Evolutionary conservation across 2,888 invertebrate species (phyloP).

Genomic region (Tethea ocularis): DNA sequence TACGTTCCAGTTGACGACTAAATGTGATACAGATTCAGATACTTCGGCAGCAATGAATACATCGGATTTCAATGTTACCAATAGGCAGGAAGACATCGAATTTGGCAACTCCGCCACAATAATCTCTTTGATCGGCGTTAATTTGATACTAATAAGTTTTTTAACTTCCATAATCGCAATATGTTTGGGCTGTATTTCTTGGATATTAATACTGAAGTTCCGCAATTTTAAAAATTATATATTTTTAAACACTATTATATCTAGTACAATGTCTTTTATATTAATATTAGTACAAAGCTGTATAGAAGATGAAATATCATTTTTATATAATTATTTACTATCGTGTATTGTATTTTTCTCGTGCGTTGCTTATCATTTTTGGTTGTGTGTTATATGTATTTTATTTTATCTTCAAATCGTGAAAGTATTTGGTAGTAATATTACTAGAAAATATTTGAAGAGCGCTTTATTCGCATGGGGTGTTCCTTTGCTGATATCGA

Average conservation of each 20-base stretch:
- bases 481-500: neutral
- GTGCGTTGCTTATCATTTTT: neutral
- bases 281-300: neutral
- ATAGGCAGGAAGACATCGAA: too few species aligned
- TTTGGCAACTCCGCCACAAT: too few species aligned
- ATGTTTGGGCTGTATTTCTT: neutral
- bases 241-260: neutral
- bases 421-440: neutral
- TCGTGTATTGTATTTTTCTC: neutral
- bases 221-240: neutral
- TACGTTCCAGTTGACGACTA: too few species aligned
- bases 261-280: neutral
- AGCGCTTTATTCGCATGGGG: neutral
- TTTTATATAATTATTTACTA: neutral
- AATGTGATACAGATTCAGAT: too few species aligned
- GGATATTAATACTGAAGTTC: neutral
- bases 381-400: neutral
- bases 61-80: too few species aligned
- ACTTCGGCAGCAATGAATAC: too few species aligned
- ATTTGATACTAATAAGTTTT: neutral
- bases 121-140: too few species aligned
- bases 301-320: neutral
- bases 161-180: neutral
- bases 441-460: neutral
- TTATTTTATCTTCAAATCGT: neutral